These are phyloP conservation scores for Dynastes maya DNA, from an alignment of 2,888 invertebrate species.

Conservation along the genomic window DNA sequence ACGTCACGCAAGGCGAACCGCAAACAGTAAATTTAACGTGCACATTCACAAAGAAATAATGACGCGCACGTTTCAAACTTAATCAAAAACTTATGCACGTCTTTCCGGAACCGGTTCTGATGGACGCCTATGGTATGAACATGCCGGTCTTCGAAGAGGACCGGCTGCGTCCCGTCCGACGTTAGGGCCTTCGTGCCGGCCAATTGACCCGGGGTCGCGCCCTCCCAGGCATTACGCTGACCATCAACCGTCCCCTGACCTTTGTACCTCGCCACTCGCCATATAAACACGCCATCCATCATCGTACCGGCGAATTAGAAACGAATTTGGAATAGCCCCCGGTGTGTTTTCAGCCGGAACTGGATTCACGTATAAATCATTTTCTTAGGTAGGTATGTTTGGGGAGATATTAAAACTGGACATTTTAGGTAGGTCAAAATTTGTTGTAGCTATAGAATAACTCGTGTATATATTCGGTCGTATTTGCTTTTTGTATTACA, in stretches of 20 bases:
- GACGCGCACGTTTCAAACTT: conserved; percentile 60
- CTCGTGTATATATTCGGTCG: background rate
- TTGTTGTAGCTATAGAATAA: background rate
- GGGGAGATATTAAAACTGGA: background rate
- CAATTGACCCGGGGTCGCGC: conserved; percentile 70
- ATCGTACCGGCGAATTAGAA: conserved; percentile 64
- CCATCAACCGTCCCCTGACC: conserved; percentile 70
- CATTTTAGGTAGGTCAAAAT: conserved; percentile 18
- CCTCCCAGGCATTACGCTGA: conserved; percentile 68
- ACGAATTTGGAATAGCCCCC: conserved; percentile 63
- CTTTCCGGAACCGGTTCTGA: conserved; percentile 52
- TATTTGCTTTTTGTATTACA: conserved; percentile 6
- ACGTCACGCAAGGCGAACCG: conserved; percentile 41
- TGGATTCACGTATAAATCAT: conserved; percentile 48
- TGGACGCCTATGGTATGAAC: too few species aligned
- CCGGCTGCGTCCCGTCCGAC: conserved; percentile 34
- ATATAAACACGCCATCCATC: conserved; percentile 54
- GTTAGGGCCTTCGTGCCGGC: conserved; percentile 64
- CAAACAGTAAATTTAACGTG: conserved; percentile 45
- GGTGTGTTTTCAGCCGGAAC: conserved; percentile 52
- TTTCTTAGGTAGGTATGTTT: background rate
- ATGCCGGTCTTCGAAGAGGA: conserved; percentile 38
- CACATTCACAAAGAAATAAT: conserved; percentile 51
- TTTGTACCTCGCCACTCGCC: conserved; percentile 69
- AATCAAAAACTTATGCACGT: conserved; percentile 59